These are phyloP conservation scores for Nylanderia fulva DNA, from an alignment of 1,140 invertebrate genomes.

Conservation along the genomic window DNA sequence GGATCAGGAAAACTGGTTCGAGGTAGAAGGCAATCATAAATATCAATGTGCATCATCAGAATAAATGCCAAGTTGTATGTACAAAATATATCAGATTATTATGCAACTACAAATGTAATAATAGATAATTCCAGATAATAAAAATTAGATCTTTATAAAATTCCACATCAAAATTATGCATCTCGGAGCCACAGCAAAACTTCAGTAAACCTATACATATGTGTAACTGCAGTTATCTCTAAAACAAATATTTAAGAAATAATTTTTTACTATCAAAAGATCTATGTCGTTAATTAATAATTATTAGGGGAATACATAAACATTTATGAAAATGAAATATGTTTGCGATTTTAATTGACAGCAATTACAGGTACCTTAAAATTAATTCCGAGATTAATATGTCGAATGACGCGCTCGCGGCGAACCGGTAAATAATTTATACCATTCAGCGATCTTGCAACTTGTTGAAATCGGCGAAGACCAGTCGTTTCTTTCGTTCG, in stretches of 20 bases:
- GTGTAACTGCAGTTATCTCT: background rate
- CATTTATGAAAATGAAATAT: background rate
- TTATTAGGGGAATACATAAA: background rate
- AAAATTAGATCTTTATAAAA: no score
- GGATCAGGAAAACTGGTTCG: slow-evolving; percentile 63
- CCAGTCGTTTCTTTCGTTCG: background rate
- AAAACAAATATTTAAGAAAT: background rate
- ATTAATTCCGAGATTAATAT: slow-evolving; percentile 33
- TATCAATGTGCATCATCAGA: background rate
- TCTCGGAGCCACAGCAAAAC: background rate
- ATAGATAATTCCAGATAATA: no score
- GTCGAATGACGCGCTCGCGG: slow-evolving; percentile 13
- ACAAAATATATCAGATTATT: background rate
- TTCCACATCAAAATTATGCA: background rate
- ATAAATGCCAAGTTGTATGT: background rate
- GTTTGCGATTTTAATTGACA: background rate
- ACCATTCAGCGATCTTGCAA: background rate
- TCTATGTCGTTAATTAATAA: background rate
- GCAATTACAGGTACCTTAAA: no score
- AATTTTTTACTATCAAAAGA: background rate
- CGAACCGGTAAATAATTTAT: slow-evolving; percentile 7
- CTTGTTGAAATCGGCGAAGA: slow-evolving; percentile 42
- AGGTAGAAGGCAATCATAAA: slow-evolving; percentile 36
- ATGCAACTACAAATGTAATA: background rate
- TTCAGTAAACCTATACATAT: background rate